Conservation (phyloP, 2,113 vertebrate species). For the Nothobranchius furzeri region DNA sequence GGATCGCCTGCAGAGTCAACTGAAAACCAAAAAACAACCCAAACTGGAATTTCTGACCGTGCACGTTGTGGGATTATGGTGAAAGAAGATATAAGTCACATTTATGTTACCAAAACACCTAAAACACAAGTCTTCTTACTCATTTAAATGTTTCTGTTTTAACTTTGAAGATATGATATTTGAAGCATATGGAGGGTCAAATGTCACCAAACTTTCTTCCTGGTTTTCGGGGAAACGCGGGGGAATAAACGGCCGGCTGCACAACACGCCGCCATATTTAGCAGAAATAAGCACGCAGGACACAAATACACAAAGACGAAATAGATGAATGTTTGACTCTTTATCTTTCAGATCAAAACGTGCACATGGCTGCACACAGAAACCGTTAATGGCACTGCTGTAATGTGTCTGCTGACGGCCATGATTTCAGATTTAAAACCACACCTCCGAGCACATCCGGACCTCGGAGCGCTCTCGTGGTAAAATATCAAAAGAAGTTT, state of each 20-base stretch:
- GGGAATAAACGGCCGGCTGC: background rate
- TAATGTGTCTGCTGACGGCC: conserved; percentile 6
- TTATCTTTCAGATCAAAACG: conserved; percentile 41
- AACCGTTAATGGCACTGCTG: conserved; percentile 6
- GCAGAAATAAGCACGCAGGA: conserved; percentile 10
- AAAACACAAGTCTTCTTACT: too few species aligned
- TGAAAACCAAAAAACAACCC: too few species aligned
- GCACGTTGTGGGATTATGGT: too few species aligned
- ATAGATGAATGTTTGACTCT: conserved; percentile 14
- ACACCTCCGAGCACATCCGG: background rate
- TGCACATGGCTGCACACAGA: conserved; percentile 26
- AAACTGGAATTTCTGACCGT: too few species aligned
- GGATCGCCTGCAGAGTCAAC: background rate
- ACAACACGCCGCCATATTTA: conserved; percentile 3
- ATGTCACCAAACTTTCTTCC: background rate
- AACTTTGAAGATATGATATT: too few species aligned
- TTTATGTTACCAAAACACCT: too few species aligned
- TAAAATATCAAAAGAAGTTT: too few species aligned
- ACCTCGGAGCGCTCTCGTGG: too few species aligned
- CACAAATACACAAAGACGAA: conserved; percentile 5
- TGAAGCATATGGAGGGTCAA: background rate
- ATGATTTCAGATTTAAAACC: conserved; percentile 12
- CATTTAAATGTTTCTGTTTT: too few species aligned
- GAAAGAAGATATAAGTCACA: too few species aligned
- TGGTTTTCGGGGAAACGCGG: too few species aligned